phyloP scores from a whole-genome alignment of 64 coral and sea anemone species.

The Hydrozoanthus tunicans region DNA sequence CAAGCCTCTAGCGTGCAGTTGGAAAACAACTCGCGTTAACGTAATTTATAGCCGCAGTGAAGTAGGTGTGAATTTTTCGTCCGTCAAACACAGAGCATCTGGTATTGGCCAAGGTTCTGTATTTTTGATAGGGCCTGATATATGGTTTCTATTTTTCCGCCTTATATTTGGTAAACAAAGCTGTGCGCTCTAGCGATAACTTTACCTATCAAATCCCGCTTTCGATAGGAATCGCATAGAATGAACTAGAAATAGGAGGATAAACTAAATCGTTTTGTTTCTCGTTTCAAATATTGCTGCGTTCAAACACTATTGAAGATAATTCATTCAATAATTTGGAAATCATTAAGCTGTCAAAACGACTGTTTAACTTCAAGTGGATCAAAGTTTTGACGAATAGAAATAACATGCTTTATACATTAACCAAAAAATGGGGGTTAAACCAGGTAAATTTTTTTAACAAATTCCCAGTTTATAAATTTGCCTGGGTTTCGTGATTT shows the following conservation, averaged over 20 bases:
- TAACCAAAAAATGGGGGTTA: no score
- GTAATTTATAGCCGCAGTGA: conserved; percentile 4
- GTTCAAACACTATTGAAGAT: neutral
- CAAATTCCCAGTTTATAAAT: no score
- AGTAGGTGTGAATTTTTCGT: neutral
- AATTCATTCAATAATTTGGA: neutral
- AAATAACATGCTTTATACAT: no score
- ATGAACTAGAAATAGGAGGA: conserved; percentile 5
- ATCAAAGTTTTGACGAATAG: no score
- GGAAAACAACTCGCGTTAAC: neutral
- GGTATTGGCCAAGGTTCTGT: conserved; percentile 23
- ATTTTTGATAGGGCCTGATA: neutral
- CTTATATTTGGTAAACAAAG: conserved; percentile 14
- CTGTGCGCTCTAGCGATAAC: neutral
- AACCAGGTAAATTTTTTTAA: no score
- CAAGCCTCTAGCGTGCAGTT: neutral
- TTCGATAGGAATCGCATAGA: neutral
- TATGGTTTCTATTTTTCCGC: neutral
- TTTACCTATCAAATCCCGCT: neutral
- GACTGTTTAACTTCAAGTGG: no score
- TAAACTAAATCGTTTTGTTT: neutral
- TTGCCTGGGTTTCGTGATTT: neutral
- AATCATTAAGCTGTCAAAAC: neutral
- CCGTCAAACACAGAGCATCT: conserved; percentile 23
- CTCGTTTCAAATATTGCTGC: neutral